Base-by-base conservation (phyloP, 2,797 vertebrate species). In the Molossus molossus region DNA sequence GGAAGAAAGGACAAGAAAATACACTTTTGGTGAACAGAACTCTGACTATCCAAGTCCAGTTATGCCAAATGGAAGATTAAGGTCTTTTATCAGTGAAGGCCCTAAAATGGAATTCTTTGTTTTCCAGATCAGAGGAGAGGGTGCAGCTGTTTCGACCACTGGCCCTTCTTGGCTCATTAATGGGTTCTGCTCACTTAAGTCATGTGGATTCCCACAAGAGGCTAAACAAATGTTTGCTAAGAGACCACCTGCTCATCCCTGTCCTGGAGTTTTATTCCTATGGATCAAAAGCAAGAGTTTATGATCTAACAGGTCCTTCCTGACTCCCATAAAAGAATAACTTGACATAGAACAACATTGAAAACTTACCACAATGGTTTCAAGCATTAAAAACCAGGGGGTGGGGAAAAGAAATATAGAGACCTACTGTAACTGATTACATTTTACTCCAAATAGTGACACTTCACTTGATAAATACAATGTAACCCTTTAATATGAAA, bases 211-310 rank as follows among this genome's bases (percentile, higher is more conserved):
- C 96, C 92, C 96, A 60, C 89, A 88, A 96, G 75, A 94, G 72
- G 90, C 94, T 92, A 81, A 97, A 95, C 90, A 96, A 97, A 97
- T 29, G 0, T 94, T 96, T 96, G 90, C 84, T 94, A 87, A 85
- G 96, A 88, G 96, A 97, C 91, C 97, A 96, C 14, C 8, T 92
- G 95, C 96, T 96, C 70, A 92, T 90, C 87, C 94, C 97, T 40
- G 27, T 88, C 67, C 65, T 53, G 77, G 88, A 65, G 64, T 91
- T 91, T 96, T 81, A 83, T 83, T 95, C 87, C 65, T 55, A 0
- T 17, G 67, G 95, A 96, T 96, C 94, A 21, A 0, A 50, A 37
- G 80, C 23, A 57, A 58, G 21, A 53, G 62, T 27, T 55, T 15
- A 25, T 23, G 58, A 87, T 18, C 67, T 80, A 18, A 40, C 33